phyloP scores from a whole-genome alignment of 2,888 invertebrate genomes.

The Acanthosepion pharaonis region DNA sequence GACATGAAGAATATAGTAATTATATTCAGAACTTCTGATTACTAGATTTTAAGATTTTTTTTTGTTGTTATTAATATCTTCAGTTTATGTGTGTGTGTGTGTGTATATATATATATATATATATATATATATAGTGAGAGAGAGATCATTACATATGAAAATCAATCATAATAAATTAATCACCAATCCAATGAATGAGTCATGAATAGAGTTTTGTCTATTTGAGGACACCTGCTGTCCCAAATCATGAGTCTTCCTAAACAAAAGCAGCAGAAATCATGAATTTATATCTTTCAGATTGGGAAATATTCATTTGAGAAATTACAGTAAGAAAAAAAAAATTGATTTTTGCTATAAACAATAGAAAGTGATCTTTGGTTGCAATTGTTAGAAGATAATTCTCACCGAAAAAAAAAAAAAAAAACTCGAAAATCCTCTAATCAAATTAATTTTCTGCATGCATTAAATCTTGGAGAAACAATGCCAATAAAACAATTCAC shows the following conservation, averaged over 20 bases:
- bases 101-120: too few relatives aligned
- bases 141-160: background rate
- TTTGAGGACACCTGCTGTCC: background rate
- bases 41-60: too few relatives aligned
- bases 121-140: too few relatives aligned
- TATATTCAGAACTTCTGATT: too few relatives aligned
- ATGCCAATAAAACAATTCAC: background rate
- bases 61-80: too few relatives aligned
- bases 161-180: background rate
- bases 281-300: background rate
- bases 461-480: background rate
- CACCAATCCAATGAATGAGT: background rate
- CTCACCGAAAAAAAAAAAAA: background rate
- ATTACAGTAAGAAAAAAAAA: background rate
- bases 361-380: constrained; percentile 24
- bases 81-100: too few relatives aligned
- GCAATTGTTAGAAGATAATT: background rate
- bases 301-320: background rate
- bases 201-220: background rate
- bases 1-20: too few relatives aligned
- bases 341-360: background rate
- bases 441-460: background rate
- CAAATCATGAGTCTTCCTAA: background rate
- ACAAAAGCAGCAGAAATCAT: background rate
- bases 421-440: background rate